These are phyloP conservation scores for Physella acuta DNA, from an alignment of 1,140 invertebrate species.

Conservation along the genomic window DNA sequence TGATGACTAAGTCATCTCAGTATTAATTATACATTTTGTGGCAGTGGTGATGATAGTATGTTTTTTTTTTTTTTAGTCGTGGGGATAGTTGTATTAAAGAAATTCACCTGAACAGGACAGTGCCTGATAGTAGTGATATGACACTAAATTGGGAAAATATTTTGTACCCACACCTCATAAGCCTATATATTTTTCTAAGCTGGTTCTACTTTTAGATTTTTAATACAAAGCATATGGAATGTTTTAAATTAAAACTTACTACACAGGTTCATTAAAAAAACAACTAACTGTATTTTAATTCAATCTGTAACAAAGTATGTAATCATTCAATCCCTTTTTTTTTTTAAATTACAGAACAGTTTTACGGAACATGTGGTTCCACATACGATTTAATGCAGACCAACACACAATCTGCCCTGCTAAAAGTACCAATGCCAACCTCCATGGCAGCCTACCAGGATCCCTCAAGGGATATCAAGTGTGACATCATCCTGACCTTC, in stretches of 20 bases:
- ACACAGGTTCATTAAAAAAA: not conserved
- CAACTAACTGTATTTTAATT: not conserved
- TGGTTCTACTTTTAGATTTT: not conserved
- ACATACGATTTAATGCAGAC: conserved; percentile 2
- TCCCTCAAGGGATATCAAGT: not conserved
- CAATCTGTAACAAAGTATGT: too few relatives aligned
- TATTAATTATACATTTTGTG: too few relatives aligned
- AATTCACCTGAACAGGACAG: too few relatives aligned
- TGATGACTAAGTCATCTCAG: too few relatives aligned
- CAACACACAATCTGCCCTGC: conserved; percentile 2
- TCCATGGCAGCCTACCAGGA: conserved; percentile 15
- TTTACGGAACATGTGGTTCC: conserved; percentile 7
- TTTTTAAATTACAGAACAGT: conserved; percentile 1
- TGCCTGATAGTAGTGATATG: too few relatives aligned
- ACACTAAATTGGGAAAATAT: too few relatives aligned
- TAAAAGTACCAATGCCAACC: not conserved
- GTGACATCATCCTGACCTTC: conserved; percentile 19
- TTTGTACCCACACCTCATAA: too few relatives aligned
- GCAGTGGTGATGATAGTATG: too few relatives aligned
- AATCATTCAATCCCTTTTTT: not conserved
- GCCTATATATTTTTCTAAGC: not conserved
- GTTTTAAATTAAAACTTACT: not conserved
- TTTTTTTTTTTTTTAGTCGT: too few relatives aligned
- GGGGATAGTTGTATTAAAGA: too few relatives aligned
- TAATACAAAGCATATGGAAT: not conserved